Conservation (phyloP, 2,888 invertebrate genomes). For the Athalia rosae region DNA sequence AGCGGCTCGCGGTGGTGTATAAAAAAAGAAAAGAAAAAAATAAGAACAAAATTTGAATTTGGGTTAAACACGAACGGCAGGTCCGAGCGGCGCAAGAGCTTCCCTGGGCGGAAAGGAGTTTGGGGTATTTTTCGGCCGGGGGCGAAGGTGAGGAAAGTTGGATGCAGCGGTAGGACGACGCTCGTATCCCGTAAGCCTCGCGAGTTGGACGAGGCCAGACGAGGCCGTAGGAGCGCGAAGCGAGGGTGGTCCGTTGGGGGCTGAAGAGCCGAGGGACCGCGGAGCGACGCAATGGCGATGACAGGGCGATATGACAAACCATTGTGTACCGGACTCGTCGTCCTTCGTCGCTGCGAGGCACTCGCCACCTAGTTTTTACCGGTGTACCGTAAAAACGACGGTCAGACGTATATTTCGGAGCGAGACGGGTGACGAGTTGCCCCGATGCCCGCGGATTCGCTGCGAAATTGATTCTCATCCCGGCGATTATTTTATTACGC, state of each 20-base stretch:
- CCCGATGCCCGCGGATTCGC: neutral
- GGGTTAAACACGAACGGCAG: neutral
- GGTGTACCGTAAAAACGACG: conserved; percentile 44
- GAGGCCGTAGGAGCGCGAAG: neutral
- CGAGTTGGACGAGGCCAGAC: conserved; percentile 17
- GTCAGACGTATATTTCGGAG: conserved; percentile 33
- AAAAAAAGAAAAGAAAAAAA: no score
- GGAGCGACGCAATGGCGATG: conserved; percentile 60
- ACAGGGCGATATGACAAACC: conserved; percentile 68
- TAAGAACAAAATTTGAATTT: no score
- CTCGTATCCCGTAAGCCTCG: conserved; percentile 7
- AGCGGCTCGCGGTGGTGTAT: no score
- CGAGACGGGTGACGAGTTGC: neutral
- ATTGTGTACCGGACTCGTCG: conserved; percentile 62
- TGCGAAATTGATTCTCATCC: conserved; percentile 17
- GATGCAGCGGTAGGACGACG: conserved; percentile 18
- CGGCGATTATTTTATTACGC: neutral
- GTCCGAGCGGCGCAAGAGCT: neutral
- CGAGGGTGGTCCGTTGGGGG: conserved; percentile 18
- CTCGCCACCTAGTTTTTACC: conserved; percentile 51
- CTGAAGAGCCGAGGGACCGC: conserved; percentile 53
- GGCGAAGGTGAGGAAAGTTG: conserved; percentile 31
- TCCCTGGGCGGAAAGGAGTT: neutral
- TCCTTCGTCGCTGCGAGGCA: conserved; percentile 51
- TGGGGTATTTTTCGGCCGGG: neutral